Percentiles rank a stretch among this genome's conserved stretches.
Conservation (phyloP, 2,113 vertebrate genomes). For the Ranitomeya imitator region DNA sequence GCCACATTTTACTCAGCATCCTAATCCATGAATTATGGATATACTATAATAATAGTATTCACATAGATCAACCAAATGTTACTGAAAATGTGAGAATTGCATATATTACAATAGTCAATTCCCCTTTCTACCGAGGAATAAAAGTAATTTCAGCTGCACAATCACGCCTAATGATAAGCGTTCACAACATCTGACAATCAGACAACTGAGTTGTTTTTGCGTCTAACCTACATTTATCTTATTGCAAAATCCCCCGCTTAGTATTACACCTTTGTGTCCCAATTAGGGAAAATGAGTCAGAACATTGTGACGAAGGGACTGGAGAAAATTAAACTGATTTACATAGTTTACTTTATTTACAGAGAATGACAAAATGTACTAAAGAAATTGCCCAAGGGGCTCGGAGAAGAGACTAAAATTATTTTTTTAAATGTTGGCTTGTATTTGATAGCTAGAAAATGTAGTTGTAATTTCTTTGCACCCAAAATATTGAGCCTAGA, state of each 20-base stretch:
- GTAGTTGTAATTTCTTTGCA: background rate
- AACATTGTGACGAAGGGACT: background rate
- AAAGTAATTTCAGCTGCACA: background rate
- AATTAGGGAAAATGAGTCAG: slow-evolving; percentile 33
- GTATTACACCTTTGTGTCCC: slow-evolving; percentile 7
- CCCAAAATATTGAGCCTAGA: background rate
- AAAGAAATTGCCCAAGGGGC: background rate
- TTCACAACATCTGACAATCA: background rate
- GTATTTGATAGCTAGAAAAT: background rate
- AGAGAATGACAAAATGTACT: slow-evolving; percentile 19
- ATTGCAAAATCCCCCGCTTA: background rate
- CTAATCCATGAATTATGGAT: background rate
- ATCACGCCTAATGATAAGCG: slow-evolving; percentile 2
- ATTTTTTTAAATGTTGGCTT: background rate
- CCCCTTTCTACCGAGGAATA: background rate
- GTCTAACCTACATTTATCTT: background rate
- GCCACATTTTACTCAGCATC: background rate
- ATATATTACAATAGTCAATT: background rate
- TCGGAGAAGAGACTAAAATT: background rate
- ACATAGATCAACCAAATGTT: background rate
- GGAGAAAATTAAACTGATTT: background rate
- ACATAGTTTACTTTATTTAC: slow-evolving; percentile 3
- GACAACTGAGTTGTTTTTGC: background rate
- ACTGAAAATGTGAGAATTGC: background rate
- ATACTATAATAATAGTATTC: no score